phyloP scores from a whole-genome alignment of 2,113 vertebrate genomes.

The Apistogramma diplotaenia region DNA sequence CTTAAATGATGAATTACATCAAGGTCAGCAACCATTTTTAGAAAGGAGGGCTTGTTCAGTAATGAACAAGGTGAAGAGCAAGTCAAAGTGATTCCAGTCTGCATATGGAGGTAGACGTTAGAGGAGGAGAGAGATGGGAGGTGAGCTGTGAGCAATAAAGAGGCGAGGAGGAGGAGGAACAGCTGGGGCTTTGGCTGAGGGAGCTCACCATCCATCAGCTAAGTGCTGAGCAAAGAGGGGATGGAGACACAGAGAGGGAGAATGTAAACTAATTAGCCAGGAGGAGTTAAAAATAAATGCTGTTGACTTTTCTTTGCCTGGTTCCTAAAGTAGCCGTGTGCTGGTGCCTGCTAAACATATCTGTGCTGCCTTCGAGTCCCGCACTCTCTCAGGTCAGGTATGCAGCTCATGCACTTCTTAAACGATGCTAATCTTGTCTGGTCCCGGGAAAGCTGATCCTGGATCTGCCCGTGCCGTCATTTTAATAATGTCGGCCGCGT shows the following conservation, averaged over 20 bases:
- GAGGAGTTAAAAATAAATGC: conserved; percentile 50
- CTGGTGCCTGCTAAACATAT: conserved; percentile 18
- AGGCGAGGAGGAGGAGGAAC: conserved; percentile 28
- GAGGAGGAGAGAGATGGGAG: conserved; percentile 5
- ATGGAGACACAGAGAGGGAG: not conserved
- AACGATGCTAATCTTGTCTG: conserved; percentile 23
- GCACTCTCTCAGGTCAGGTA: not conserved
- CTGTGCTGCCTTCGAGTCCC: conserved; percentile 3
- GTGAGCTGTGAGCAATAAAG: conserved; percentile 15
- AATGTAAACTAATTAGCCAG: conserved; percentile 59
- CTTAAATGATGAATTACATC: not conserved
- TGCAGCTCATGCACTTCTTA: conserved; percentile 2
- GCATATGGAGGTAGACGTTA: not conserved
- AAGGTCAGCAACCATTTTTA: not conserved
- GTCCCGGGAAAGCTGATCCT: not conserved
- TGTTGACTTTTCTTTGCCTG: conserved; percentile 50
- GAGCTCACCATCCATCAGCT: conserved; percentile 44
- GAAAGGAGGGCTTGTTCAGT: not conserved
- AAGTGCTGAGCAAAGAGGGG: conserved; percentile 42
- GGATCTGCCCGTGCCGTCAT: not conserved
- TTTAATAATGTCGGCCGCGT: not conserved
- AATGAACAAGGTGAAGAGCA: not conserved
- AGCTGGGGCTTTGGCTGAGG: conserved; percentile 37
- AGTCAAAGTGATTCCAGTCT: conserved; percentile 3
- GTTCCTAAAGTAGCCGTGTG: conserved; percentile 7